These are phyloP conservation scores for Lithobius niger DNA, from an alignment of 1,140 invertebrate species.

Conservation along the genomic window DNA sequence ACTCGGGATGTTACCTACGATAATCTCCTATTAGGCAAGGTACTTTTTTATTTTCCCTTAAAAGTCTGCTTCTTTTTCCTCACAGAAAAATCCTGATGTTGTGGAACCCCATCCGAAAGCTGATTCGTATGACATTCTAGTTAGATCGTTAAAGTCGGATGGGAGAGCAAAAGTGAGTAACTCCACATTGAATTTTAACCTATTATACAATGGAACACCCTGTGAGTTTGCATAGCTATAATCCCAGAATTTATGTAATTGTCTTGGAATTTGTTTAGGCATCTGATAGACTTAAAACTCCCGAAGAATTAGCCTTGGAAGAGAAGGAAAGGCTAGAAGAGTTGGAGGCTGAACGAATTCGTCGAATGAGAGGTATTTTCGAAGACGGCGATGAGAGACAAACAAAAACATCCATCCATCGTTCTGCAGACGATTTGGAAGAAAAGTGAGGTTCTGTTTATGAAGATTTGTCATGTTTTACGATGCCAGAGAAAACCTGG, in stretches of 20 bases:
- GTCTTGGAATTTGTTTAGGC: slow-evolving; percentile 31
- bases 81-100: no score
- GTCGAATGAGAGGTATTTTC: slow-evolving; percentile 52
- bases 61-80: no score
- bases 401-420: slow-evolving; percentile 26
- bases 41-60: no score
- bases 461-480: background rate
- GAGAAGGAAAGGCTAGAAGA: slow-evolving; percentile 63
- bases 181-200: no score
- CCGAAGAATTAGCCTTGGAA: slow-evolving; percentile 65
- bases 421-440: slow-evolving; percentile 66
- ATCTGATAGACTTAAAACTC: slow-evolving; percentile 61
- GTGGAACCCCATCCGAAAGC: no score
- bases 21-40: no score
- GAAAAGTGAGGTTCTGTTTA: slow-evolving; percentile 42
- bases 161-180: slow-evolving; percentile 52
- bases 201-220: no score
- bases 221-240: no score
- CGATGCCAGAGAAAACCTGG: background rate
- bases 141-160: slow-evolving; percentile 68
- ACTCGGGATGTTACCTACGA: no score
- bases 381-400: no score
- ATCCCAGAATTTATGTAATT: slow-evolving; percentile 1
- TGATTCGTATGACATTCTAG: slow-evolving; percentile 69
- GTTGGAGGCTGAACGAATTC: slow-evolving; percentile 56